Conservation (phyloP, 1,140 invertebrate species). For the Drosophila equinoxialis region DNA sequence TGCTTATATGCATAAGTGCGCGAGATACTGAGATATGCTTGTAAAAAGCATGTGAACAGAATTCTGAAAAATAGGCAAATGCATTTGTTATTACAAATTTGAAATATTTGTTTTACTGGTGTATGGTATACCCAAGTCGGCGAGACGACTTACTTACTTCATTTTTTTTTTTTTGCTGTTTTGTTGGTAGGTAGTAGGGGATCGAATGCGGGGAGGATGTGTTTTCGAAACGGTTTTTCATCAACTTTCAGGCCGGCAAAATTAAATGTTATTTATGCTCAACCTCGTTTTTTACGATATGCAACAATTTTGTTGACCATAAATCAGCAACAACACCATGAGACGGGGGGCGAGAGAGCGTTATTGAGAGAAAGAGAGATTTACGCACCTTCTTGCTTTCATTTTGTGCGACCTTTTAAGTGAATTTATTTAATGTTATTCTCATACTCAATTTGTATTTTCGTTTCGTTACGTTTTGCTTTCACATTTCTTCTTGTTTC, state of each 20-base stretch:
- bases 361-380: constrained; percentile 37
- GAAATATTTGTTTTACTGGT: too few species aligned
- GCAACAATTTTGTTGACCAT: constrained; percentile 63
- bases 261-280: constrained; percentile 79
- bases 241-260: constrained; percentile 60
- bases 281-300: constrained; percentile 66
- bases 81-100: too few species aligned
- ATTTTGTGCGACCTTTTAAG: constrained; percentile 47
- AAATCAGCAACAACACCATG: constrained; percentile 53
- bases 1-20: too few species aligned
- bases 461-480: constrained; percentile 32
- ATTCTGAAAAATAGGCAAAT: too few species aligned
- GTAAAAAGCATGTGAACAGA: too few species aligned
- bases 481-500: background rate
- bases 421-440: constrained; percentile 54
- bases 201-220: constrained; percentile 3
- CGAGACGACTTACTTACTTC: too few species aligned
- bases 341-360: background rate
- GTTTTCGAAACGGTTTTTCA: constrained; percentile 65
- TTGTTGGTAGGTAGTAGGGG: background rate
- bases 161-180: constrained; percentile 4
- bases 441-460: constrained; percentile 21
- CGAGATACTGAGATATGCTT: too few species aligned
- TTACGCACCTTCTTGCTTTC: constrained; percentile 58
- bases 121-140: too few species aligned